Evolutionary conservation across 2,888 invertebrate species (phyloP), one percentile per base, ranked within the genome.

Genomic region (Cephonodes hylas): DNA sequence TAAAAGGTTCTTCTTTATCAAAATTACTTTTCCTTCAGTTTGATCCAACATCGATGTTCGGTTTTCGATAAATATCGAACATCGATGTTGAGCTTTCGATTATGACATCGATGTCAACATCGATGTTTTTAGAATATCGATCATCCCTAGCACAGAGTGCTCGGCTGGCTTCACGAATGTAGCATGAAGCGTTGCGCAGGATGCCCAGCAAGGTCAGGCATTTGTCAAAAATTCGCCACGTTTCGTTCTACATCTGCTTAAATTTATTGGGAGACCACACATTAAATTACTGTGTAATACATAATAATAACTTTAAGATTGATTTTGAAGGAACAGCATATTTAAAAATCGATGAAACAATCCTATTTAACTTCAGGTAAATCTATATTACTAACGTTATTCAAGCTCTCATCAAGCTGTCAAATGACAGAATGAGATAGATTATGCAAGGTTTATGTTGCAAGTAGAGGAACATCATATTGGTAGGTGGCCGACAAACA

Each of bases 161-260:
- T 79, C 76, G 74, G 75, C 77, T 80, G 73, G 79, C 73, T 80
- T 74, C 69, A 69, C 73, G 68, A 79, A 72, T 77, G 79, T 72
- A 79, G 82, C 77, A 75, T 74, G 80, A 79, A 78, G 84, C 80
- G 81, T 82, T 74, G 77, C 70, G 53, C 53, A 53, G 53, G 53
- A 53, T 42, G 42, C 25, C 34, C 27, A 18, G 20, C 86, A 86
- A 86, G 86, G 87, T 86, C 86, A 83, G 72, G 67, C 67, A 81
- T 77, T 81, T 84, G 84, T 85, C 85, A 85, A 84, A 85, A 84
- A 79, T 74, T 74, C 64, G 64, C 66, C 66, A 64, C 78, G 80
- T 79, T 83, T 74, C 72, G 75, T 81, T 82, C 31, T 62, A 70
- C 69, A 25, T 6, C n/a, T 13, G 13, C 38, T n/a, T 38, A 4